Conservation (phyloP, 2,113 vertebrate genomes). For the Ctenomys sociabilis region DNA sequence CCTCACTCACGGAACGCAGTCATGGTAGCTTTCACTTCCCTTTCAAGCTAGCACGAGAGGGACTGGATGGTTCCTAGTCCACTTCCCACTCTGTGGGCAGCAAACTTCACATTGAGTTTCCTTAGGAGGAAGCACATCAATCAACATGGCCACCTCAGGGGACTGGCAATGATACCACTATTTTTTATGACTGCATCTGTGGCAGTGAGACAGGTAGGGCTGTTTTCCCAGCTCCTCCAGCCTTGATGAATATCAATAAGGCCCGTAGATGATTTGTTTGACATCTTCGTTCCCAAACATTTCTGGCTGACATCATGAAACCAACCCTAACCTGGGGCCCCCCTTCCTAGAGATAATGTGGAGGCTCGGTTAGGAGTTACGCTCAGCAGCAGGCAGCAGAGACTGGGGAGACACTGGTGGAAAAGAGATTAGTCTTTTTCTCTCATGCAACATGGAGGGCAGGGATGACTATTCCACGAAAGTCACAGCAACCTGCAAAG, state of each 20-base stretch:
- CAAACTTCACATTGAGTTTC: not conserved
- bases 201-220: not conserved
- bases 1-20: not conserved
- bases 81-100: not conserved
- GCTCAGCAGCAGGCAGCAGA: not conserved
- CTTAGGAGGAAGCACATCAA: not conserved
- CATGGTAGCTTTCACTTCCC: not conserved
- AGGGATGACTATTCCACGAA: not conserved
- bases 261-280: not conserved
- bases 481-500: fast-evolving
- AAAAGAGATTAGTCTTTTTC: not conserved
- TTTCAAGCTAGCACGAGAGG: not conserved
- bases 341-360: not conserved
- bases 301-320: not conserved
- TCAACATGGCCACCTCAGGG: not conserved
- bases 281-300: not conserved
- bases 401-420: not conserved
- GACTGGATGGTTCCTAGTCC: not conserved
- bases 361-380: not conserved
- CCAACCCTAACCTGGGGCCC: not conserved
- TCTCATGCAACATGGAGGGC: not conserved
- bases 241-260: not conserved
- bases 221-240: not conserved
- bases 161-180: not conserved
- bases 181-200: not conserved